Conservation (phyloP, 2,888 invertebrate genomes). For the Alentia gelatinosa region DNA sequence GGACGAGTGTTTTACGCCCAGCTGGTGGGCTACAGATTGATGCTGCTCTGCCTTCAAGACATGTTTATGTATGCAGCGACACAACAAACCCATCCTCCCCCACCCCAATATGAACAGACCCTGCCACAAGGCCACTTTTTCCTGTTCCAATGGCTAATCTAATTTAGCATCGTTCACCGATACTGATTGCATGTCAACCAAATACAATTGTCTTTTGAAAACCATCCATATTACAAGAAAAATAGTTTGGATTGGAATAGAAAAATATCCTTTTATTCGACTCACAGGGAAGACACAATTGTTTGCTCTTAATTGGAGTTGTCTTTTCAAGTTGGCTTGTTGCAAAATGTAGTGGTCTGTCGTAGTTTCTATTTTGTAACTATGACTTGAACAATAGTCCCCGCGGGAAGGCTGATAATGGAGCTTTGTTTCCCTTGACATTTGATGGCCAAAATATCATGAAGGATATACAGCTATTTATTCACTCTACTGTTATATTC, state of each 20-base stretch:
- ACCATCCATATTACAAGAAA: slow-evolving; percentile 26
- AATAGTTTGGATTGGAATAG: neutral
- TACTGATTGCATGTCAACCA: slow-evolving; percentile 46
- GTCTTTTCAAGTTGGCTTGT: slow-evolving; percentile 27
- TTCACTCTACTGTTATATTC: too few species aligned
- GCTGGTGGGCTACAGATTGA: slow-evolving; percentile 15
- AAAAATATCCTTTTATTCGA: neutral
- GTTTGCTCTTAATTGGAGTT: neutral
- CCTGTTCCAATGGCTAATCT: neutral
- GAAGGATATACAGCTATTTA: too few species aligned
- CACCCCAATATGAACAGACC: neutral
- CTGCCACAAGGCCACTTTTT: neutral
- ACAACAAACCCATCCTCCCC: neutral
- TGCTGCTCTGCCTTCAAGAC: neutral
- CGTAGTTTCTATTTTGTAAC: too few species aligned
- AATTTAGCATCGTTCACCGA: slow-evolving; percentile 34
- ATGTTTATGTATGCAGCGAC: neutral
- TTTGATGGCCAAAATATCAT: too few species aligned
- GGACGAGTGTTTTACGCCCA: slow-evolving; percentile 27
- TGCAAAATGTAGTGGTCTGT: too few species aligned
- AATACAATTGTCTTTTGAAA: slow-evolving; percentile 43
- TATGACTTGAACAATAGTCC: too few species aligned
- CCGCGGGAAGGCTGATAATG: too few species aligned
- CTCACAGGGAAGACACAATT: neutral
- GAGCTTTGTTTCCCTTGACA: too few species aligned